phyloP scores from a whole-genome alignment of 2,888 invertebrate genomes.

The Agriotes lineatus region DNA sequence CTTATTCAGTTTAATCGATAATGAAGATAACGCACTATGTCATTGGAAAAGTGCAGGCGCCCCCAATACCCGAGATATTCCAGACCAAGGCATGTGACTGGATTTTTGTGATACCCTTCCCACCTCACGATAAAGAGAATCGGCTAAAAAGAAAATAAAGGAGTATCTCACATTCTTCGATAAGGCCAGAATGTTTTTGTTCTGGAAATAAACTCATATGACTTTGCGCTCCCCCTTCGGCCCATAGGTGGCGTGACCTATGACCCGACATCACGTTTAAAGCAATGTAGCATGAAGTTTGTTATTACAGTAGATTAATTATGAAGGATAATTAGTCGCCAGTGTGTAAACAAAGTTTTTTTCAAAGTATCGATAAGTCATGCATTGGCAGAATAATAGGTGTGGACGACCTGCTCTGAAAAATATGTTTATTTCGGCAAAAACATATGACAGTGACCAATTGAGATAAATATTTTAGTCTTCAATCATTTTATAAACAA shows the following conservation, averaged over 20 bases:
- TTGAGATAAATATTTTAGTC: too few relatives aligned
- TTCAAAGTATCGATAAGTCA: too few relatives aligned
- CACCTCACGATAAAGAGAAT: constrained; percentile 7
- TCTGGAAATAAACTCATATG: constrained; percentile 12
- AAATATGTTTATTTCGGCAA: too few relatives aligned
- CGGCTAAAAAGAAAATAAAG: background rate
- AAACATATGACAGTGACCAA: too few relatives aligned
- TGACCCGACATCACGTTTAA: constrained; percentile 13
- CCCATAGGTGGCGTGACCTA: background rate
- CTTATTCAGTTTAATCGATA: too few relatives aligned
- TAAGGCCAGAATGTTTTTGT: constrained; percentile 1
- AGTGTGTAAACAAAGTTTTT: constrained; percentile 1
- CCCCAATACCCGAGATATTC: background rate
- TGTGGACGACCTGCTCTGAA: too few relatives aligned
- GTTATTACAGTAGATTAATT: constrained; percentile 5
- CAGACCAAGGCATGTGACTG: constrained; percentile 10
- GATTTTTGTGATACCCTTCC: constrained; percentile 24
- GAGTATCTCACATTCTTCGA: background rate
- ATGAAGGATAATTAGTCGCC: background rate
- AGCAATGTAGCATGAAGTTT: background rate
- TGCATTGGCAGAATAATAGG: too few relatives aligned
- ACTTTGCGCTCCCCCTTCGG: background rate
- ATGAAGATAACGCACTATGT: background rate
- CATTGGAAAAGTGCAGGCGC: background rate
- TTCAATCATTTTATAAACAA: too few relatives aligned